A percentile compares a stretch with the other conserved stretches of the same genome.
phyloP scores from a whole-genome alignment of 1,140 invertebrate genomes.

The Gonatopus flavifemur region DNA sequence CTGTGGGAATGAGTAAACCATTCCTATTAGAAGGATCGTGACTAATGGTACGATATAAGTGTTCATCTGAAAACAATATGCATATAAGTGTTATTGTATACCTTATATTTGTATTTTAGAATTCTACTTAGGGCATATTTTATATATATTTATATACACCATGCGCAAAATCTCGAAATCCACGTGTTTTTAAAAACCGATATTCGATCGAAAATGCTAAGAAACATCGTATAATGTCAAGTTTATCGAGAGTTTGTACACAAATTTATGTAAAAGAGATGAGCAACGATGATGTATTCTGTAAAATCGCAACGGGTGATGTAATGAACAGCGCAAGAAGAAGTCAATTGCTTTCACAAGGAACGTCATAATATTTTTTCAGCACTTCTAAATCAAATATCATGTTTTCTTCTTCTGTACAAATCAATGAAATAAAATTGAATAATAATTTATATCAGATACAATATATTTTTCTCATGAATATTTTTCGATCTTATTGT shows the following conservation, averaged over 20 bases:
- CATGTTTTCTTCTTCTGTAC: neutral
- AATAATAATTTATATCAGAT: neutral
- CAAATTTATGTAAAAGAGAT: no score
- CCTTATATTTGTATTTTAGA: neutral
- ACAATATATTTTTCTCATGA: neutral
- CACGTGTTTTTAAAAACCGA: no score
- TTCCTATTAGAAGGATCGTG: slow-evolving; percentile 53
- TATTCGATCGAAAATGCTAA: no score
- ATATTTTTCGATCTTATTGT: slow-evolving; percentile 10
- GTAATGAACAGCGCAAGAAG: no score
- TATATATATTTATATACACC: neutral
- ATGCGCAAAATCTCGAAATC: no score
- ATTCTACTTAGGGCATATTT: slow-evolving; percentile 5
- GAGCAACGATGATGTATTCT: no score
- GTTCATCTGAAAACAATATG: slow-evolving; percentile 38
- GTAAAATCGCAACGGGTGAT: no score
- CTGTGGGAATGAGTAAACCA: slow-evolving; percentile 61
- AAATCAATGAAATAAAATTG: neutral
- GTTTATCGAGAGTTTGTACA: neutral
- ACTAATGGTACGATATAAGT: slow-evolving; percentile 40
- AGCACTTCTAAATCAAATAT: no score
- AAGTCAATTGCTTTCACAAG: no score
- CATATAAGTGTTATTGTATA: neutral
- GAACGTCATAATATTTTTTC: no score
- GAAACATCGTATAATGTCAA: no score